A percentile compares a stretch with the other conserved stretches of the same genome.
phyloP scores from a whole-genome alignment of 1,140 invertebrate species.

The Paralvinella palmiformis region DNA sequence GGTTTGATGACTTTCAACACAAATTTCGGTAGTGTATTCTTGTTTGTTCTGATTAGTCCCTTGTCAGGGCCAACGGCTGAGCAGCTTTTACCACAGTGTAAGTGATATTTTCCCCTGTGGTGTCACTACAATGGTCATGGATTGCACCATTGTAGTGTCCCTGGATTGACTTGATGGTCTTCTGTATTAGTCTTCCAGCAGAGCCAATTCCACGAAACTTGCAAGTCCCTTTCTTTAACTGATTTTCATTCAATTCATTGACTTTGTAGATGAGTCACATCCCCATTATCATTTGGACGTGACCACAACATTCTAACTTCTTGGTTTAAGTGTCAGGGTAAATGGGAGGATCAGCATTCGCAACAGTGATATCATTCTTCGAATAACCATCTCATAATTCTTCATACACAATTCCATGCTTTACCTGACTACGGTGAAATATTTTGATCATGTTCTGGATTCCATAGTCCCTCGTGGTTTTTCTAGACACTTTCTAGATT shows the following conservation, averaged over 20 bases:
- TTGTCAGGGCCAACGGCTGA: background rate
- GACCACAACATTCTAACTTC: conserved; percentile 6
- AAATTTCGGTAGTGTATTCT: background rate
- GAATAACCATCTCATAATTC: too few relatives aligned
- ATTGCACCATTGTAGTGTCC: conserved; percentile 7
- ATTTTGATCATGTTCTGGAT: too few relatives aligned
- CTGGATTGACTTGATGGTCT: conserved; percentile 1
- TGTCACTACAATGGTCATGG: background rate
- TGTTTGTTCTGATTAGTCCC: background rate
- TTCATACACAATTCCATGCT: too few relatives aligned
- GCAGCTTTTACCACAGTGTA: background rate
- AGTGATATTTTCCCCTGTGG: background rate
- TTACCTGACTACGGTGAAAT: too few relatives aligned
- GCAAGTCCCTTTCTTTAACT: background rate
- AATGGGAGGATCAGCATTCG: background rate
- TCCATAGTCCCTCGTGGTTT: too few relatives aligned
- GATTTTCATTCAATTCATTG: too few relatives aligned
- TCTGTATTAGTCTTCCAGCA: conserved; percentile 3
- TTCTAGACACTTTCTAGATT: too few relatives aligned
- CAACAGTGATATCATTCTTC: background rate
- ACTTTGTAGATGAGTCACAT: conserved; percentile 6
- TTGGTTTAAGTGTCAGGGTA: background rate
- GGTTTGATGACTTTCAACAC: conserved; percentile 1
- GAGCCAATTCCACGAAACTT: background rate
- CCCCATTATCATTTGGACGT: conserved; percentile 5